Conservation (phyloP, 2,797 vertebrate genomes). For the Pachyuromys duprasi region DNA sequence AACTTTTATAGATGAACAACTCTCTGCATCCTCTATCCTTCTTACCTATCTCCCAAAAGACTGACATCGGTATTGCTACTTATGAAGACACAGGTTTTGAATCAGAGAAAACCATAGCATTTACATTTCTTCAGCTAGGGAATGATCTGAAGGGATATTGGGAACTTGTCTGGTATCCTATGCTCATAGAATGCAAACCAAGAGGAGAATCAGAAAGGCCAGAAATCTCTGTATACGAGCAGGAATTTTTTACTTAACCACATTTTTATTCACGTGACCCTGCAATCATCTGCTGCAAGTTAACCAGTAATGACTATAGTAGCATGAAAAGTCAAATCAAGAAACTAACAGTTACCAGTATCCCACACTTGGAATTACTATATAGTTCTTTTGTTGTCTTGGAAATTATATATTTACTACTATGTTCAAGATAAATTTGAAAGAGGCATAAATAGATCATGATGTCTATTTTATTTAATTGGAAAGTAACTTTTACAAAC, state of each 20-base stretch:
- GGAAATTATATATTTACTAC: not conserved
- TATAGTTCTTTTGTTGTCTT: not conserved
- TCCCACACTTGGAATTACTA: not conserved
- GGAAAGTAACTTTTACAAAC: not conserved
- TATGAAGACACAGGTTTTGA: not conserved
- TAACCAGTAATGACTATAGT: not conserved
- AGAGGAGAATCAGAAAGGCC: not conserved
- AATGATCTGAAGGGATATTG: not conserved
- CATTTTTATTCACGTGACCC: not conserved
- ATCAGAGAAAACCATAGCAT: not conserved
- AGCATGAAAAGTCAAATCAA: not conserved
- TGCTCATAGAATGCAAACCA: not conserved
- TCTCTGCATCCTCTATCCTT: not conserved
- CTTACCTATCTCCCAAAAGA: not conserved
- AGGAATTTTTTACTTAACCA: not conserved
- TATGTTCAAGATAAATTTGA: slow-evolving; percentile 25
- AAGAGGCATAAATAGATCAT: slow-evolving; percentile 36
- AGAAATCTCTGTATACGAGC: not conserved
- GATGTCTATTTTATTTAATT: slow-evolving; percentile 12
- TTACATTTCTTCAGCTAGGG: not conserved
- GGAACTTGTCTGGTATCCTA: not conserved
- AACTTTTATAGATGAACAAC: not conserved
- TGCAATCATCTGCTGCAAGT: not conserved
- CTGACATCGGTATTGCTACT: not conserved
- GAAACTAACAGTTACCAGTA: not conserved